A percentile compares a stretch with the other conserved stretches of the same genome.
phyloP scores from a whole-genome alignment of 1,140 invertebrate species.

The Neomicropteryx cornuta region DNA sequence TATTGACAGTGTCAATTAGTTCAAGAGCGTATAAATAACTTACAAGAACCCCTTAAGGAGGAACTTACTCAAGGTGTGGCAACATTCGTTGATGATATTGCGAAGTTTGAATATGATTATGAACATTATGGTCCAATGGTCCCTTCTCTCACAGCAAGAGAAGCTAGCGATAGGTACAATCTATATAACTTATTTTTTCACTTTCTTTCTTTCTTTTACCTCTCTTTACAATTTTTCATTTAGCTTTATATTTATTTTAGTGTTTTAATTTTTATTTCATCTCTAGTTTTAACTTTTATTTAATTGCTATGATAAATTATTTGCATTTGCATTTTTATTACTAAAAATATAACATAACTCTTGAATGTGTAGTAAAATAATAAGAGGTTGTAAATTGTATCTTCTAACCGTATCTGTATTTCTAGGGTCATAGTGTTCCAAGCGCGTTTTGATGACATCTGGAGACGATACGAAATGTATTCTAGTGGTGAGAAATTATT shows the following conservation, averaged over 20 bases:
- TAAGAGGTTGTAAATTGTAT: too few species aligned
- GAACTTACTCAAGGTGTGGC: constrained; percentile 61
- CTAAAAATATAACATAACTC: too few species aligned
- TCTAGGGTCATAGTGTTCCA: constrained; percentile 59
- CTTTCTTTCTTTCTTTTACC: too few species aligned
- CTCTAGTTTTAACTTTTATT: too few species aligned
- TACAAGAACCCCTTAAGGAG: constrained; percentile 62
- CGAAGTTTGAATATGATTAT: constrained; percentile 63
- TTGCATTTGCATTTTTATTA: too few species aligned
- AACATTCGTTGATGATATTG: constrained; percentile 54
- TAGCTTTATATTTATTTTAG: too few species aligned
- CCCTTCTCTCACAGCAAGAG: constrained; percentile 63
- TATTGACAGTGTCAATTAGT: constrained; percentile 61
- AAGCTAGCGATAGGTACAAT: constrained; percentile 76
- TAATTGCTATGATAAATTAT: too few species aligned
- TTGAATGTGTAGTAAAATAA: too few species aligned
- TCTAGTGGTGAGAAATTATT: constrained; percentile 73
- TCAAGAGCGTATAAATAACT: constrained; percentile 57
- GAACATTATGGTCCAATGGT: constrained; percentile 72
- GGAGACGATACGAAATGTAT: constrained; percentile 67
- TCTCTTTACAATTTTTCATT: too few species aligned
- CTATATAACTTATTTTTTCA: too few species aligned
- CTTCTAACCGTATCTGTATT: too few species aligned
- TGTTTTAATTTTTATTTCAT: too few species aligned
- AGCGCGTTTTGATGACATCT: constrained; percentile 69